Conservation (phyloP, 2,888 invertebrate genomes). For the Syrista parreyssii region DNA sequence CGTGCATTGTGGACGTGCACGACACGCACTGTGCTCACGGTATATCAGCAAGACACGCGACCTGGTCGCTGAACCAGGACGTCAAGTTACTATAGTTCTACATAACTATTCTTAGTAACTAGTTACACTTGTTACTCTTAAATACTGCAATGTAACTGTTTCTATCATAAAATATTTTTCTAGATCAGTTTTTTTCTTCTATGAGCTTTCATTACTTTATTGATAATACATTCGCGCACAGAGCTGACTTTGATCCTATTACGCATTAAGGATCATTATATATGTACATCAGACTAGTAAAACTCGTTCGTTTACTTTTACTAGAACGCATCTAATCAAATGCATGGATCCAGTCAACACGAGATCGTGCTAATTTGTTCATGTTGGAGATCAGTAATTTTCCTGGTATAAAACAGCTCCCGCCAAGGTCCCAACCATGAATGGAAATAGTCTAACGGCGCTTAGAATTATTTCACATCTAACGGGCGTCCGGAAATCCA, state of each 20-base stretch:
- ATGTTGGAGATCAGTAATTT: not conserved
- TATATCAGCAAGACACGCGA: constrained; percentile 40
- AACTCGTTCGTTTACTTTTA: too few species aligned
- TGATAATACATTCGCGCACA: too few species aligned
- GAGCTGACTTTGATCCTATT: too few species aligned
- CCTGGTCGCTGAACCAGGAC: constrained; percentile 59
- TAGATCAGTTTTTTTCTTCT: too few species aligned
- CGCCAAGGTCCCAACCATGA: constrained; percentile 8
- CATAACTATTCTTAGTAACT: too few species aligned
- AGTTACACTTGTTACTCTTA: too few species aligned
- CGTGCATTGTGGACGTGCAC: constrained; percentile 13
- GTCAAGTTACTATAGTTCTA: not conserved
- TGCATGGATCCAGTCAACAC: not conserved
- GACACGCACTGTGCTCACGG: constrained; percentile 23
- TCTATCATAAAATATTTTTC: too few species aligned
- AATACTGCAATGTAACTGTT: too few species aligned
- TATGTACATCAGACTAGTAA: too few species aligned
- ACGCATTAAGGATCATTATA: too few species aligned
- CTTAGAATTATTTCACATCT: not conserved
- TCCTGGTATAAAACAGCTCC: not conserved
- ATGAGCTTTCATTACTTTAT: too few species aligned
- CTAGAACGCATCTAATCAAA: not conserved
- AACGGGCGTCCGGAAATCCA: not conserved
- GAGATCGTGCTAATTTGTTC: constrained; percentile 3
- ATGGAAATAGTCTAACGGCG: not conserved